Conservation (phyloP, 1,140 invertebrate species). For the Brachionus sp. region DNA sequence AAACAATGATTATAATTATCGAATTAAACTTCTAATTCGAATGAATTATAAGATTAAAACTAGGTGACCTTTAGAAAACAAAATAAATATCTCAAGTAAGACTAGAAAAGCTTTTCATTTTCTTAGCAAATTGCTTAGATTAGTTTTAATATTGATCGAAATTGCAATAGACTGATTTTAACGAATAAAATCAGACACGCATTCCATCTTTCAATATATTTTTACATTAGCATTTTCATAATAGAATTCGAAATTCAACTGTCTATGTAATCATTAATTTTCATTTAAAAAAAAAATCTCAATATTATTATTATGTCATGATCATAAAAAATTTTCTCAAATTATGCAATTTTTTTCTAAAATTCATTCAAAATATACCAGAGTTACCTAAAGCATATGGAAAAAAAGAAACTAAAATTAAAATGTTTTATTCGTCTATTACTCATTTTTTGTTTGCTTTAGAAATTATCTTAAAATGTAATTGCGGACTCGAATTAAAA, state of each 20-base stretch:
- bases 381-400: neutral
- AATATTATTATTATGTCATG: constrained; percentile 15
- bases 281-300: neutral
- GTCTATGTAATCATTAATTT: neutral
- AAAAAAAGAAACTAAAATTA: neutral
- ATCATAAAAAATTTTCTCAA: constrained; percentile 25
- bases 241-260: constrained; percentile 2
- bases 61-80: neutral
- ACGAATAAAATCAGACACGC: neutral
- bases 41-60: neutral
- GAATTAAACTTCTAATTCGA: too few species aligned
- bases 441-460: neutral
- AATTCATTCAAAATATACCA: constrained; percentile 7
- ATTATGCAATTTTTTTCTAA: neutral
- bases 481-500: neutral
- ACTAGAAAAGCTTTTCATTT: too few species aligned
- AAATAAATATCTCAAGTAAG: neutral
- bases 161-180: neutral
- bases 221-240: constrained; percentile 11
- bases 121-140: too few species aligned
- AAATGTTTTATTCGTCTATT: neutral
- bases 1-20: neutral
- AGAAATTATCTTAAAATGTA: neutral
- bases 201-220: neutral
- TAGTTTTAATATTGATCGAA: neutral